Conservation (phyloP, 1,140 invertebrate genomes). For the Drosophila santomea region DNA sequence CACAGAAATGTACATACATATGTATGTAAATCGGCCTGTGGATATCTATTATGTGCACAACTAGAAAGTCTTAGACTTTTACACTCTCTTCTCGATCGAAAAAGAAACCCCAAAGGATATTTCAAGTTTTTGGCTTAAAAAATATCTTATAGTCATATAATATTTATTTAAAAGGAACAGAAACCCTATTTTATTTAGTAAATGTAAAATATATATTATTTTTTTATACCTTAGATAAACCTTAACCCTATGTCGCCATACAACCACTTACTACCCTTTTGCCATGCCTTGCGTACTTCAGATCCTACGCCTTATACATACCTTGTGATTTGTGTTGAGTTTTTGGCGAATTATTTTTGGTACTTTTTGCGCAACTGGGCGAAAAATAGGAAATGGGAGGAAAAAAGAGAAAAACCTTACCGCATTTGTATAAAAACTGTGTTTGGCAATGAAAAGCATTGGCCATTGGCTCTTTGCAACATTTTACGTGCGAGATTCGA, state of each 20-base stretch:
- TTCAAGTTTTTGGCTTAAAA: too few species aligned
- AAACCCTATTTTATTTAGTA: too few species aligned
- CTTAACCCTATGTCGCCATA: neutral
- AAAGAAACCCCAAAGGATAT: too few species aligned
- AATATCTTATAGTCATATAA: neutral
- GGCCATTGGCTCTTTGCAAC: slow-evolving; percentile 54
- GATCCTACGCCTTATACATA: slow-evolving; percentile 1
- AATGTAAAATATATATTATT: neutral
- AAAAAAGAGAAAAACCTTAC: slow-evolving; percentile 39
- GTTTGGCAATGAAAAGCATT: slow-evolving; percentile 75
- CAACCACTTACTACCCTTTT: neutral
- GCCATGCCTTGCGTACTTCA: neutral
- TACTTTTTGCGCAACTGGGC: slow-evolving; percentile 65
- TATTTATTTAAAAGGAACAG: neutral
- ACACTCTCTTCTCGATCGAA: slow-evolving; percentile 10
- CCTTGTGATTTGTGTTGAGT: slow-evolving; percentile 9
- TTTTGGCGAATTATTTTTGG: slow-evolving; percentile 28
- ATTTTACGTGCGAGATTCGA: slow-evolving; percentile 66
- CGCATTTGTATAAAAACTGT: slow-evolving; percentile 67
- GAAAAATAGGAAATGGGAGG: slow-evolving; percentile 43
- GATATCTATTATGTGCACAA: slow-evolving; percentile 13
- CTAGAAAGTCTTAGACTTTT: slow-evolving; percentile 8
- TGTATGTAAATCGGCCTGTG: slow-evolving; percentile 3
- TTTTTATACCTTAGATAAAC: neutral
- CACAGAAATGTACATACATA: too few species aligned